Percentiles rank a stretch among this genome's conserved stretches.
Conservation (phyloP, 2,113 vertebrate genomes). For the Megaceryle torquata region DNA sequence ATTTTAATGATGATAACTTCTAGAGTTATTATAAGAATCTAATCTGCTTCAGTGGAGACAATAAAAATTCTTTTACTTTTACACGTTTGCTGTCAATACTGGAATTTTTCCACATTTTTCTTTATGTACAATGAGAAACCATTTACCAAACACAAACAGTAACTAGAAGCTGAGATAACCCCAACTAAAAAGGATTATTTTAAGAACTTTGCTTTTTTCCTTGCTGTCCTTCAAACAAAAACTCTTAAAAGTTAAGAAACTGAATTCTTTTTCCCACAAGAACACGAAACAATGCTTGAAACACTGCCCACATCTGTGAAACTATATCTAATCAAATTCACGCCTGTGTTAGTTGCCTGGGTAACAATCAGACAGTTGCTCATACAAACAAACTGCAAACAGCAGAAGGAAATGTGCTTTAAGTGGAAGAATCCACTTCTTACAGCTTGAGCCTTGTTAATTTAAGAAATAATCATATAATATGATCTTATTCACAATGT, state of each 20-base stretch:
- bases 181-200: background rate
- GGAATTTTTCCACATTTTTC: background rate
- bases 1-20: constrained; percentile 28
- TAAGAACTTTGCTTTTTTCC: background rate
- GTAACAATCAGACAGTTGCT: constrained; percentile 66
- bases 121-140: background rate
- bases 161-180: background rate
- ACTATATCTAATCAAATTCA: constrained; percentile 52
- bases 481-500: background rate
- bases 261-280: background rate
- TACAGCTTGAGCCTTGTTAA: background rate
- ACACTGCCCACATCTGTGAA: constrained; percentile 27
- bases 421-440: constrained; percentile 36
- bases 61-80: constrained; percentile 13
- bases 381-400: constrained; percentile 69
- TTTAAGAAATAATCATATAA: background rate
- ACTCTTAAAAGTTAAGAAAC: constrained; percentile 2
- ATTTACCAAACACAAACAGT: background rate
- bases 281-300: constrained; percentile 14
- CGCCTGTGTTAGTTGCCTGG: constrained; percentile 59
- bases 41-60: constrained; percentile 24
- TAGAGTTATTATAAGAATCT: background rate
- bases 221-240: background rate
- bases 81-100: background rate
- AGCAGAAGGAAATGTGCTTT: constrained; percentile 46